Evolutionary conservation across 2,113 vertebrate species (phyloP).

Genomic region (Arizona elegans): DNA sequence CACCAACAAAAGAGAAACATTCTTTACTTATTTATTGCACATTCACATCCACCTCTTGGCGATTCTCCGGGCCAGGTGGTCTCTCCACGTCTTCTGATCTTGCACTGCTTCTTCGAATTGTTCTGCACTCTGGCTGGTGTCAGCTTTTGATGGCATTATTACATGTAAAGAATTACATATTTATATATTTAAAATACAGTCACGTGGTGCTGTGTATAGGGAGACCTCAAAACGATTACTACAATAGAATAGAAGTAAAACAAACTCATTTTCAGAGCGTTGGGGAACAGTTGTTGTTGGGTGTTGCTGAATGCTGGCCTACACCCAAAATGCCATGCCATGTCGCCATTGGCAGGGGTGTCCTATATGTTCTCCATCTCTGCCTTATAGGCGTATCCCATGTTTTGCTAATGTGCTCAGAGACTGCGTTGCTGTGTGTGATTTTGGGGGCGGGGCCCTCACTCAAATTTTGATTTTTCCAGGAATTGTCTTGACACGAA

Average conservation of each 20-base stretch:
- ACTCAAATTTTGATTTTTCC: background rate
- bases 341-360: background rate
- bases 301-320: background rate
- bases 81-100: no score
- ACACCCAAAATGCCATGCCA: background rate
- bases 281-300: background rate
- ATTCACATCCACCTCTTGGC: background rate
- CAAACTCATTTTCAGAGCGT: background rate
- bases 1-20: background rate
- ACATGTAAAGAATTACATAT: background rate
- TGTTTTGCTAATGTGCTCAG: background rate
- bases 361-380: background rate
- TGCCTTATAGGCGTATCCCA: background rate
- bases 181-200: background rate
- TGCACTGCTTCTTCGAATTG: background rate
- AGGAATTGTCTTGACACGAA: conserved; percentile 85
- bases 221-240: no score
- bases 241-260: background rate
- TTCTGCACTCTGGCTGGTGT: background rate
- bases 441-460: background rate
- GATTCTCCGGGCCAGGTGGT: no score
- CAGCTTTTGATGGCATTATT: background rate
- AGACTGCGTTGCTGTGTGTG: background rate
- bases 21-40: background rate
- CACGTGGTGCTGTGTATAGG: no score